Evolutionary conservation across 2,888 invertebrate genomes (phyloP), one percentile per base, ranked within the genome.

Genomic region (Uropetala carovei): DNA sequence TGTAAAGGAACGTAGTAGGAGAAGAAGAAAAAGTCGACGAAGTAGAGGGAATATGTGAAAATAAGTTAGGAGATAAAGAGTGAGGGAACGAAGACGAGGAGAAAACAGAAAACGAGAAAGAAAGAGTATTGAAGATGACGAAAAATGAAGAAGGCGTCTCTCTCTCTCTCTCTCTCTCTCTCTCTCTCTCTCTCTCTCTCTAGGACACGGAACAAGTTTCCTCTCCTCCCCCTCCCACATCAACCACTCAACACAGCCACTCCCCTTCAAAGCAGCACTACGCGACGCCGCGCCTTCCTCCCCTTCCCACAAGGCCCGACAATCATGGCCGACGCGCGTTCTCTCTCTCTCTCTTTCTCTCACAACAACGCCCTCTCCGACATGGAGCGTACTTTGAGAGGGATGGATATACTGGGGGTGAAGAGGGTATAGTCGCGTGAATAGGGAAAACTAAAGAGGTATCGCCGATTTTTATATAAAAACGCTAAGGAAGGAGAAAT

Each of bases 141-240:
- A 27, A 75, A 75, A 75, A 27, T 75, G 75, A 75, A 75, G 75
- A 27, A 22, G 75, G 75, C 75, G 68, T 68, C 68, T 22, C 64
- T 60, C 60, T 60, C 68, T n/a, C n/a, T n/a, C n/a, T n/a, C n/a
- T n/a, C n/a, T n/a, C n/a, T n/a, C n/a, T n/a, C n/a, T n/a, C n/a
- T n/a, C n/a, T n/a, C n/a, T n/a, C n/a, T n/a, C n/a, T n/a, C n/a
- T n/a, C n/a, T n/a, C n/a, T n/a, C n/a, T n/a, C n/a, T 43, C 43
- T 43, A 43, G 43, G n/a, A 75, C n/a, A 27, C 75, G 75, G 75
- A 75, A 75, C 75, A 75, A 75, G 75, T 75, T 75, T 75, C 18
- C 75, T 13, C 27, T 75, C n/a, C 75, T 22, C 27, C 75, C 8
- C 4, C 75, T 22, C 22, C 75, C 75, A n/a, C n/a, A n/a, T 27